Evolutionary conservation across 2,113 vertebrate genomes (phyloP).

Genomic region (Microtus montanus): DNA sequence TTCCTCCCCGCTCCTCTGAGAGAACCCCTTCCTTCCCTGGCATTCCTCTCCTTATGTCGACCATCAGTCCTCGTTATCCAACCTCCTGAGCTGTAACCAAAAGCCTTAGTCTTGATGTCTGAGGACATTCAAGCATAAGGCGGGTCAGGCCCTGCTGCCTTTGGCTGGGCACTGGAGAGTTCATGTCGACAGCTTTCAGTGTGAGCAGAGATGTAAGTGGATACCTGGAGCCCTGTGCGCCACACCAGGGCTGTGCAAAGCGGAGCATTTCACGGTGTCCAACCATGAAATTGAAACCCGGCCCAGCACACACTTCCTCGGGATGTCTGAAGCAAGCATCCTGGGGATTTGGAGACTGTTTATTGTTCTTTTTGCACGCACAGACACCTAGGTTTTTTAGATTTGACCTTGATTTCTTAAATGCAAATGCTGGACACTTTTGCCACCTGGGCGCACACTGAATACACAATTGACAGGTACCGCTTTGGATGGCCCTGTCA

Average conservation of each 20-base stretch:
- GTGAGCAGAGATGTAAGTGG: conserved; percentile 45
- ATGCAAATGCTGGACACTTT: background rate
- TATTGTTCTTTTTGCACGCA: background rate
- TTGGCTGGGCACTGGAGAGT: conserved; percentile 46
- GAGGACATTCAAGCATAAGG: conserved; percentile 68
- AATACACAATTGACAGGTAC: background rate
- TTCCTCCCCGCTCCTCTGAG: background rate
- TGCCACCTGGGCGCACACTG: background rate
- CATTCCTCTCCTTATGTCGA: background rate
- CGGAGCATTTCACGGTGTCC: conserved; percentile 45
- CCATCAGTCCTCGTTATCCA: conserved; percentile 40
- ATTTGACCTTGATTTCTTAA: background rate
- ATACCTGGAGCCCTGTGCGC: conserved; percentile 39
- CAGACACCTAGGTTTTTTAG: background rate
- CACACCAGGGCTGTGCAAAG: conserved; percentile 32
- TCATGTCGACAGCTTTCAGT: conserved; percentile 8
- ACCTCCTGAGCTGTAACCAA: conserved; percentile 46
- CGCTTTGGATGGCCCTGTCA: background rate
- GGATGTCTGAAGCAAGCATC: conserved; percentile 33
- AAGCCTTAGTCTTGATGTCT: conserved; percentile 52
- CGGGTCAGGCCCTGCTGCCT: conserved; percentile 59
- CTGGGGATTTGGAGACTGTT: background rate
- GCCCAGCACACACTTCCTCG: background rate
- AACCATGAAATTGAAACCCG: conserved; percentile 58
- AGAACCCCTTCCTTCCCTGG: background rate